Evolutionary conservation across 1,140 invertebrate species (phyloP).

Genomic region (Drosophila nikananu): DNA sequence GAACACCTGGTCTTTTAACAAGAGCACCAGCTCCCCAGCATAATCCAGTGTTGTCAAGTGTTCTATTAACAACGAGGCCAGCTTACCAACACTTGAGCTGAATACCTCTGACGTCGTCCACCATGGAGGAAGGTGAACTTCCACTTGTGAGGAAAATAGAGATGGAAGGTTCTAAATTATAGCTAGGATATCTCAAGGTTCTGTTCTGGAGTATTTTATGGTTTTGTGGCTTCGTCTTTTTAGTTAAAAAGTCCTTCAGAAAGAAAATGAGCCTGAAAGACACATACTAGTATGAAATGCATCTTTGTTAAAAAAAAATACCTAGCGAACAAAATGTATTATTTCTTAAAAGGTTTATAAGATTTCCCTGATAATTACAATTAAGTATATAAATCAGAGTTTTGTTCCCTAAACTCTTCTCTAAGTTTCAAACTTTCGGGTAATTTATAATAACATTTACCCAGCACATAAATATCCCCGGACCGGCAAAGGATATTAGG

Average conservation of each 20-base stretch:
- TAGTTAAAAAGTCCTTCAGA: not conserved
- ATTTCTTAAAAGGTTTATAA: no score
- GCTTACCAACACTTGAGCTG: conserved; percentile 65
- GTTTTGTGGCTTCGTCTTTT: not conserved
- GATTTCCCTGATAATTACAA: conserved; percentile 6
- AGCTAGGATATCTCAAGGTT: no score
- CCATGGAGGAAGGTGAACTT: conserved; percentile 7
- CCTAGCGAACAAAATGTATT: no score
- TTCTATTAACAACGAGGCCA: conserved; percentile 76
- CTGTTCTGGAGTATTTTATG: not conserved
- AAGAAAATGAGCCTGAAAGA: no score
- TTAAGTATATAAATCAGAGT: conserved; percentile 5
- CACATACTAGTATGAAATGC: not conserved
- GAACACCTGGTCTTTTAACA: conserved; percentile 3
- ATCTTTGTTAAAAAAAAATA: not conserved
- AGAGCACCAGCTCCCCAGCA: conserved; percentile 35
- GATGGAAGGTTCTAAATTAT: conserved; percentile 3
- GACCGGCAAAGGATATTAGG: conserved; percentile 1
- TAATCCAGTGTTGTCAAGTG: conserved; percentile 77
- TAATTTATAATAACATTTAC: conserved; percentile 45
- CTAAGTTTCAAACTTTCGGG: conserved; percentile 25
- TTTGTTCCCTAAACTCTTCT: not conserved
- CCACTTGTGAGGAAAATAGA: not conserved
- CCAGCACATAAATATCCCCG: conserved; percentile 30
- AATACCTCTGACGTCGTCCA: conserved; percentile 31